Percentiles rank a stretch among this genome's conserved stretches.
Conservation (phyloP, 2,113 vertebrate genomes). For the Recurvirostra avosetta region DNA sequence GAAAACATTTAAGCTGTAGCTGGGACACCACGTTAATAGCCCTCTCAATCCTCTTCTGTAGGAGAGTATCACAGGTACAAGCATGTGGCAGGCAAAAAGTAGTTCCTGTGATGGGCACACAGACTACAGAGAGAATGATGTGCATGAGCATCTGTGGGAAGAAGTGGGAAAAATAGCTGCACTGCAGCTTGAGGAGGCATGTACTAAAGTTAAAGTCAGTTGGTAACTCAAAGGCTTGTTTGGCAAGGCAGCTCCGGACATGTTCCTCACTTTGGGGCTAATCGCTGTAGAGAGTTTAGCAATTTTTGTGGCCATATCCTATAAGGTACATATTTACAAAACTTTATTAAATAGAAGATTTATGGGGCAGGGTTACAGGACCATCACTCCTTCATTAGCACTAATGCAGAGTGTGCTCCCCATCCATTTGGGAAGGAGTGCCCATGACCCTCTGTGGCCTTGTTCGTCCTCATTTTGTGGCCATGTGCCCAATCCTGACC, state of each 20-base stretch:
- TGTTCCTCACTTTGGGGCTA: neutral
- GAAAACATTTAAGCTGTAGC: neutral
- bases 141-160: neutral
- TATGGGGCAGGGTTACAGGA: neutral
- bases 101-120: neutral
- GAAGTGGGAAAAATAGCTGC: neutral
- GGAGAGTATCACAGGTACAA: neutral
- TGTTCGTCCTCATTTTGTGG: neutral
- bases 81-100: neutral
- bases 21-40: neutral
- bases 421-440: neutral
- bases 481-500: neutral
- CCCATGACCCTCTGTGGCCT: neutral
- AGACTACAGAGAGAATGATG: neutral
- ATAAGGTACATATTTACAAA: neutral
- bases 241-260: neutral
- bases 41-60: neutral
- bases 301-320: neutral
- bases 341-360: neutral
- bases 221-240: neutral
- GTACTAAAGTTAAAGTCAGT: neutral
- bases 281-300: neutral
- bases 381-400: neutral
- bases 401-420: accelerated
- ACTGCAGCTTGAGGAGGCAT: neutral